Percentiles rank a stretch among this genome's conserved stretches.
phyloP scores from a whole-genome alignment of 2,888 invertebrate genomes.

The Ormyrus labotus region DNA sequence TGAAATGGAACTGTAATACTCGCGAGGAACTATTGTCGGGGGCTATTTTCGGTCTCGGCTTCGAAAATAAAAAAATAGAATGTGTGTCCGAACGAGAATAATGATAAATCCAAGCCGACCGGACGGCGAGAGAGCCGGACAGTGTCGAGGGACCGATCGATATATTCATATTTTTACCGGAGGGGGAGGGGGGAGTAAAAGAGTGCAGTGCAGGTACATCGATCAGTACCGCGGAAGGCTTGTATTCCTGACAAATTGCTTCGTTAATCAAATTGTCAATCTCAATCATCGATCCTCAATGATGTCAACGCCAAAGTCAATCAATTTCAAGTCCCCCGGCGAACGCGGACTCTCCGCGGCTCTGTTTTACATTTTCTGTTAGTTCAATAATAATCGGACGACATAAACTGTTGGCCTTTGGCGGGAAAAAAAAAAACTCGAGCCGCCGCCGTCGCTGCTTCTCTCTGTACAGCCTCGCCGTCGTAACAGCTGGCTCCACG shows the following conservation, averaged over 20 bases:
- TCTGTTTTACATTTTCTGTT: slow-evolving; percentile 19
- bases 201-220: background rate
- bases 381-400: background rate
- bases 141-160: slow-evolving; percentile 1
- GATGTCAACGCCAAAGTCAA: slow-evolving; percentile 40
- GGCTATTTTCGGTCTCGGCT: too few species aligned
- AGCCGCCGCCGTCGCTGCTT: too few species aligned
- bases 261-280: slow-evolving; percentile 51
- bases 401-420: background rate
- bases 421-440: background rate
- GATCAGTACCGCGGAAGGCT: slow-evolving; percentile 11
- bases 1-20: background rate
- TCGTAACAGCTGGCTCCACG: too few species aligned
- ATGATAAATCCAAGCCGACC: slow-evolving; percentile 31
- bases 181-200: background rate
- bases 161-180: slow-evolving; percentile 29
- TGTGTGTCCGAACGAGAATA: background rate
- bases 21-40: too few species aligned
- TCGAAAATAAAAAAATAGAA: background rate
- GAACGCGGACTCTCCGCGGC: slow-evolving; percentile 1
- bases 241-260: slow-evolving; percentile 33
- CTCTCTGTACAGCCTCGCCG: too few species aligned
- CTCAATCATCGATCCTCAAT: slow-evolving; percentile 37
- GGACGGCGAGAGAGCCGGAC: background rate
- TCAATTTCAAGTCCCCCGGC: slow-evolving; percentile 13